Percentiles rank a stretch among this genome's conserved stretches.
phyloP scores from a whole-genome alignment of 1,140 invertebrate genomes.

The Drosophila virilis region DNA sequence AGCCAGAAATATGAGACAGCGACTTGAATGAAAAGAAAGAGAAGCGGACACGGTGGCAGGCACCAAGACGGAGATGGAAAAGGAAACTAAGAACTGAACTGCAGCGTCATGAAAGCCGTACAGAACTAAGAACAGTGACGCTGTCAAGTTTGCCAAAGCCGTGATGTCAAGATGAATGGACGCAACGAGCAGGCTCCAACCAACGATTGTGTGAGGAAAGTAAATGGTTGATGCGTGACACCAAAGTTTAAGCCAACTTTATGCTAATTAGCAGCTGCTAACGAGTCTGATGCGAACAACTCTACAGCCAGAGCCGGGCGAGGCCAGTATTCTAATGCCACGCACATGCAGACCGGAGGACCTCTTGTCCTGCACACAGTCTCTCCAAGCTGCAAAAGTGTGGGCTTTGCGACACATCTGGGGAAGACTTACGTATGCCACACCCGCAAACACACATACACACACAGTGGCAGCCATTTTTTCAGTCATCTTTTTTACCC shows the following conservation, averaged over 20 bases:
- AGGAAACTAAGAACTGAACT: slow-evolving; percentile 31
- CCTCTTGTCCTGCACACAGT: neutral
- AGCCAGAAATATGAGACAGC: slow-evolving; percentile 32
- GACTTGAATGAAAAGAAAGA: neutral
- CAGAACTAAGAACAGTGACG: slow-evolving; percentile 50
- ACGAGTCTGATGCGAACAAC: slow-evolving; percentile 45
- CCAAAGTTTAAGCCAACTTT: slow-evolving; percentile 61
- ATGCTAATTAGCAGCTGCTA: slow-evolving; percentile 77
- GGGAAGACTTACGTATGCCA: neutral
- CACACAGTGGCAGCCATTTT: slow-evolving; percentile 1
- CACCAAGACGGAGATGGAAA: slow-evolving; percentile 4
- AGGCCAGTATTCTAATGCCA: slow-evolving; percentile 19
- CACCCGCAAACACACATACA: neutral
- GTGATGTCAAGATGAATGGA: slow-evolving; percentile 53
- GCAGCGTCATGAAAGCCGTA: slow-evolving; percentile 54
- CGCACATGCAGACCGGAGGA: slow-evolving; percentile 17
- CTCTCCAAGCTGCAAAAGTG: slow-evolving; percentile 1
- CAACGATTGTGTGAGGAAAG: neutral
- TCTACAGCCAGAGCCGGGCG: slow-evolving; percentile 29
- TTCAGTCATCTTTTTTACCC: slow-evolving; percentile 10
- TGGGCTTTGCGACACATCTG: neutral
- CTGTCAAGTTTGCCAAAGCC: slow-evolving; percentile 58
- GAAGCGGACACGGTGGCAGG: neutral
- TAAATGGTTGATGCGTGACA: slow-evolving; percentile 24
- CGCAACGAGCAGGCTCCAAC: slow-evolving; percentile 1